Base-by-base conservation (phyloP, 1,140 invertebrate species). In the Bradysia coprophila region DNA sequence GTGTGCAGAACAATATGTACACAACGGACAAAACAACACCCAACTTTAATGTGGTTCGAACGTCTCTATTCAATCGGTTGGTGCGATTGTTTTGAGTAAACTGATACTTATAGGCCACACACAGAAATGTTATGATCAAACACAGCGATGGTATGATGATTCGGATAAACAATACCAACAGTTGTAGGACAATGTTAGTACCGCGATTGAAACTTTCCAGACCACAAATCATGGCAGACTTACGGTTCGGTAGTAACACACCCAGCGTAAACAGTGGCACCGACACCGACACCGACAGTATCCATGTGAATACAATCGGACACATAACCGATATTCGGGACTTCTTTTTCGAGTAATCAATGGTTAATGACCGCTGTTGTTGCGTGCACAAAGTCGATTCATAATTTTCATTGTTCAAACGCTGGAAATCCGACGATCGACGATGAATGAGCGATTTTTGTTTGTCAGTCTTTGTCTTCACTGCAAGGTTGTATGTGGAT, bases 251-350 rank as follows among this genome's bases (percentile, higher is more conserved):
- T 31, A 42, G 31, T 21, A 42, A 15, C 3, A 13, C n/a, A 9
- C 41, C 56, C 36, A 66, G 49, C 20, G 53, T 52, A 51, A 66
- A 69, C 43, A 69, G 61, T 10, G 70, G 70, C 41, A 73, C 56
- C 49, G 69, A 68, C 10, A 72, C 45, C 3, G 69, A 72, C 9
- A 61, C 51, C 39, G 67, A 60, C 24, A 69, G 46, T 32, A 69
- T 59, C 69, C 69, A 71, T 31, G 71, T 56, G 43, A 71, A 64
- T 34, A 66, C 49, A 21, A 54, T 55, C 1, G 70, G 70, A 42
- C 64, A 55, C 4, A 64, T 49, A 5, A 70, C 60, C 11, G 62
- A 57, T 22, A 71, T 50, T 46, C 51, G 53, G 4, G 49, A 55
- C 31, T 62, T 55, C 15, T 52, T 47, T 24, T 62, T 50, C 28